phyloP scores from a whole-genome alignment of 2,888 invertebrate species.

The Scaptomyza flava region DNA sequence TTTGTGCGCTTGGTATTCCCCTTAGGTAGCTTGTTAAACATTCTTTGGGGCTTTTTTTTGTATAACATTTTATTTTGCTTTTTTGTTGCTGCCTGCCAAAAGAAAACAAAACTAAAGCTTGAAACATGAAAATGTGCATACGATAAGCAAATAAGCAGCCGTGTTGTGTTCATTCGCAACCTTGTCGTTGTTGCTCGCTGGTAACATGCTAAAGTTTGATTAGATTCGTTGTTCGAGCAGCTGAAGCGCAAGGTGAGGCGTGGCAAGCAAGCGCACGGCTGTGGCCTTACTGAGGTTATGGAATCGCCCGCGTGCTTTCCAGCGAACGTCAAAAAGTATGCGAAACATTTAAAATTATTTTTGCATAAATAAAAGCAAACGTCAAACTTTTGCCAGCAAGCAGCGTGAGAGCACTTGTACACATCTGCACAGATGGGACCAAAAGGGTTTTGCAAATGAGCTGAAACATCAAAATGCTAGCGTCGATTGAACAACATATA shows the following conservation, averaged over 20 bases:
- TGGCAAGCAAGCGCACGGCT: constrained; percentile 36
- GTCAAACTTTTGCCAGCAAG: constrained; percentile 36
- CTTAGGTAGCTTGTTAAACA: constrained; percentile 79
- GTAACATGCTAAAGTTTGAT: constrained; percentile 77
- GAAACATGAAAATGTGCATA: constrained; percentile 77
- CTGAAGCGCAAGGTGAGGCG: constrained; percentile 10
- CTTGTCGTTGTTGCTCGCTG: constrained; percentile 37
- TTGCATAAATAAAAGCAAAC: constrained; percentile 70
- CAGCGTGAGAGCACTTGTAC: constrained; percentile 19
- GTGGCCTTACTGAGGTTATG: constrained; percentile 65
- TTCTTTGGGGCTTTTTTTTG: constrained; percentile 60
- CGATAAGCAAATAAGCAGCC: constrained; percentile 75
- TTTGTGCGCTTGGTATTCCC: constrained; percentile 60
- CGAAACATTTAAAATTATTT: constrained; percentile 76
- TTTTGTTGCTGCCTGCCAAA: constrained; percentile 16
- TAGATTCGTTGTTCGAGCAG: constrained; percentile 67
- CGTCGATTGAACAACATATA: constrained; percentile 25
- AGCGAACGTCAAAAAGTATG: constrained; percentile 64
- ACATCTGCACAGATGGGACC: not conserved
- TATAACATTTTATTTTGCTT: constrained; percentile 10
- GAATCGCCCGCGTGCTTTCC: constrained; percentile 52
- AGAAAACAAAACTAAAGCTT: constrained; percentile 65
- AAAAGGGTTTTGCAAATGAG: constrained; percentile 71
- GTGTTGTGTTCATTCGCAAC: constrained; percentile 36
- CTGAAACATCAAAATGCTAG: constrained; percentile 49